Evolutionary conservation across 2,888 invertebrate genomes (phyloP).

Genomic region (Torymus texanus): DNA sequence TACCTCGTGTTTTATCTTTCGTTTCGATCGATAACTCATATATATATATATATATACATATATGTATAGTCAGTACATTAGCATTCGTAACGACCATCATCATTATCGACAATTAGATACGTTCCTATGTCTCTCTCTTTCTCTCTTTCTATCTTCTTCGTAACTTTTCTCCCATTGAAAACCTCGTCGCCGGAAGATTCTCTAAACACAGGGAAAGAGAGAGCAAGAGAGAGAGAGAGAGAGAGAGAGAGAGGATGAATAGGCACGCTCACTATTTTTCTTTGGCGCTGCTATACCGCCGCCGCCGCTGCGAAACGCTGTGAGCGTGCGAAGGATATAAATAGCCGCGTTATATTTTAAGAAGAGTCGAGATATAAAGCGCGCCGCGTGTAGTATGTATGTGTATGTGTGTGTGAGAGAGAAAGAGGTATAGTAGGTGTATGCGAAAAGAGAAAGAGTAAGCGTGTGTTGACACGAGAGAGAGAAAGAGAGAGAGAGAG

Average conservation of each 20-base stretch:
- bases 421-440: neutral
- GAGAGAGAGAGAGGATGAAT: no score
- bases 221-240: neutral
- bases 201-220: neutral
- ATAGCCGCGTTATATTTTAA: slow-evolving; percentile 71
- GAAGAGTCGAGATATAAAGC: slow-evolving; percentile 61
- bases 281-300: slow-evolving; percentile 48
- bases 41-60: no score
- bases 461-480: slow-evolving; percentile 35
- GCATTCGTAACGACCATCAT: neutral
- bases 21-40: neutral
- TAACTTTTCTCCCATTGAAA: slow-evolving; percentile 29
- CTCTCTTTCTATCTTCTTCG: neutral
- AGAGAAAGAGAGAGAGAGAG: neutral
- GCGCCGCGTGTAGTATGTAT: neutral
- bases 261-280: slow-evolving; percentile 57
- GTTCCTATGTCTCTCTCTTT: neutral
- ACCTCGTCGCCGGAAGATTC: no score
- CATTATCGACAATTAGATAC: slow-evolving; percentile 3
- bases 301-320: slow-evolving; percentile 58
- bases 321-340: slow-evolving; percentile 62
- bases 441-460: neutral
- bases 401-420: neutral
- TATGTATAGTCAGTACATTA: no score
- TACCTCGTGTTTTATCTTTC: neutral